phyloP scores from a whole-genome alignment of 1,140 invertebrate genomes.

The Pinna nobilis region DNA sequence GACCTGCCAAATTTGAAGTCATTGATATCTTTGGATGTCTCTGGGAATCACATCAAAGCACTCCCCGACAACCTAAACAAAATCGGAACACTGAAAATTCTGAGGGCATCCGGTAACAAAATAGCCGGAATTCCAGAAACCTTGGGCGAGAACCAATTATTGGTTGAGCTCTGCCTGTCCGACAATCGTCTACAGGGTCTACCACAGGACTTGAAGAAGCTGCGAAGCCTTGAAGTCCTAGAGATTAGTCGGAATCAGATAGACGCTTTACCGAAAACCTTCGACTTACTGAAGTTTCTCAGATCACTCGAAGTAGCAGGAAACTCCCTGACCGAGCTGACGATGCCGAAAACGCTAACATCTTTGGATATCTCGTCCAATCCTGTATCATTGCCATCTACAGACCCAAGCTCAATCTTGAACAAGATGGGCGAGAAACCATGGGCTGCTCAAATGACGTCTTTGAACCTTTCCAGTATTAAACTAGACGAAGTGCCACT shows the following conservation, averaged over 20 bases:
- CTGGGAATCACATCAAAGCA: constrained; percentile 59
- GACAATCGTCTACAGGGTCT: constrained; percentile 64
- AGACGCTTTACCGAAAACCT: constrained; percentile 57
- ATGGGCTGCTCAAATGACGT: constrained; percentile 52
- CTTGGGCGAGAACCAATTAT: constrained; percentile 61
- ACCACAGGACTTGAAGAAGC: constrained; percentile 62
- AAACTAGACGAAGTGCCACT: constrained; percentile 65
- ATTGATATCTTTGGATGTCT: constrained; percentile 57
- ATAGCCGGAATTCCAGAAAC: constrained; percentile 58
- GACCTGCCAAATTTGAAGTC: constrained; percentile 58
- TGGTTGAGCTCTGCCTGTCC: constrained; percentile 61
- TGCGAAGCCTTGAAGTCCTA: constrained; percentile 54
- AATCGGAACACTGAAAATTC: constrained; percentile 58
- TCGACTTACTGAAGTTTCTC: constrained; percentile 57
- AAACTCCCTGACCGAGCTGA: constrained; percentile 63
- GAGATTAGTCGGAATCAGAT: constrained; percentile 58
- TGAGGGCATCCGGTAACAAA: constrained; percentile 60
- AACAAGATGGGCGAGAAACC: constrained; percentile 53
- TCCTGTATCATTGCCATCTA: constrained; percentile 54
- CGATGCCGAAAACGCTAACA: constrained; percentile 61
- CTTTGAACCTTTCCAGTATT: constrained; percentile 59
- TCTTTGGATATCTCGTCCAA: constrained; percentile 65
- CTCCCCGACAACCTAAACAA: constrained; percentile 62
- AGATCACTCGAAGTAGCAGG: constrained; percentile 56
- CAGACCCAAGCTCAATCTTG: constrained; percentile 56